phyloP scores from a whole-genome alignment of 2,797 vertebrate genomes.

The Thalassophryne amazonica region DNA sequence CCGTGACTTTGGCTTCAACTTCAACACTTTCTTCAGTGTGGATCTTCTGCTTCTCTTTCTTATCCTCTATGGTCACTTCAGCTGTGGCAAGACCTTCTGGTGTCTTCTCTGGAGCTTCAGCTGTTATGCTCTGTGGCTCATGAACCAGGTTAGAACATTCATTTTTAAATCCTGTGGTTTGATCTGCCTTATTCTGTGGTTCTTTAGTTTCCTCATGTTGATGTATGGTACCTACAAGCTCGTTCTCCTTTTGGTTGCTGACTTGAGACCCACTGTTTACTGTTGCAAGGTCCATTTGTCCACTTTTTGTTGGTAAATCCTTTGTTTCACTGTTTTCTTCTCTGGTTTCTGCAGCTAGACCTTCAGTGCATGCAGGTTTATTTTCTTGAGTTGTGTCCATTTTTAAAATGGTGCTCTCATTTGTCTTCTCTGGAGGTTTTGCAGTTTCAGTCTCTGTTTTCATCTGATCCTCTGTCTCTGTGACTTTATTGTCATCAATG shows the following conservation, averaged over 20 bases:
- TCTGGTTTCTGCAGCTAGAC: neutral
- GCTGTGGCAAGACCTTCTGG: neutral
- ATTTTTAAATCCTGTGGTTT: neutral
- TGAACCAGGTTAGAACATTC: neutral
- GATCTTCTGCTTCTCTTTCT: neutral
- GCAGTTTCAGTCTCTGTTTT: neutral
- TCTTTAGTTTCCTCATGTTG: neutral
- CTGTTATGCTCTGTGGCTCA: neutral
- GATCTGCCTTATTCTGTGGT: neutral
- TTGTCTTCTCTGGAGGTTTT: neutral
- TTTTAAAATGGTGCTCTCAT: neutral
- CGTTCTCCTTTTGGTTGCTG: constrained; percentile 3
- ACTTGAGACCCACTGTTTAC: neutral
- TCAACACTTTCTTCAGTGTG: neutral
- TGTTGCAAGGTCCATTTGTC: neutral
- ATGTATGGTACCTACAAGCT: neutral
- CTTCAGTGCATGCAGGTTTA: neutral
- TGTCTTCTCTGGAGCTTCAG: neutral
- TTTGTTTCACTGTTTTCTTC: constrained; percentile 5
- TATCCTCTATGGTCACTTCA: neutral
- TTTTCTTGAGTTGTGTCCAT: neutral
- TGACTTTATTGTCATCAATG: too few relatives aligned
- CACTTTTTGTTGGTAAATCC: neutral
- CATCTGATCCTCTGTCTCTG: too few relatives aligned
- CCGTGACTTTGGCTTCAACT: too few relatives aligned